Conservation (phyloP, 2,797 vertebrate species). For the Pygocentrus nattereri region DNA sequence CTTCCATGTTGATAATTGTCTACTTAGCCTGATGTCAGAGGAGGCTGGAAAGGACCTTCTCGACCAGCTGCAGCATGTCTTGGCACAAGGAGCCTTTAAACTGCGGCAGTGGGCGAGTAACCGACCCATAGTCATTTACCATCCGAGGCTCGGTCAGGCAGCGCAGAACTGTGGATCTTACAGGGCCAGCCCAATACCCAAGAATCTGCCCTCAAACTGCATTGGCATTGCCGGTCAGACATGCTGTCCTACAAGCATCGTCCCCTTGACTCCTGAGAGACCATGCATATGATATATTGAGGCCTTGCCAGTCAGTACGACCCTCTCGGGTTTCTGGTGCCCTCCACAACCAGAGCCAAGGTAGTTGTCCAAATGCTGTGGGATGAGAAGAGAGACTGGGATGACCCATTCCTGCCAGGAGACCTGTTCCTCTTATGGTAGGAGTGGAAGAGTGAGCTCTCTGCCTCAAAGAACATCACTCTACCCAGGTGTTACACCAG, state of each 20-base stretch:
- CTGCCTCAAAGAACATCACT: neutral
- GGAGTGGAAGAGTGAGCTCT: neutral
- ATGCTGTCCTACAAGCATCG: neutral
- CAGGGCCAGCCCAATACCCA: neutral
- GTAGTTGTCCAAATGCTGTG: neutral
- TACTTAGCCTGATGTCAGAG: conserved; percentile 7
- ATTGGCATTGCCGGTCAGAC: conserved; percentile 24
- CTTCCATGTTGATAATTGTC: conserved; percentile 45
- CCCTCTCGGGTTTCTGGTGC: neutral
- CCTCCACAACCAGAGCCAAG: neutral
- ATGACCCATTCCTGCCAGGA: neutral
- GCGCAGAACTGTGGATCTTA: conserved; percentile 16
- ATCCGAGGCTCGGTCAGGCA: neutral
- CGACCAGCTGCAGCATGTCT: conserved; percentile 4
- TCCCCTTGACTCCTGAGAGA: neutral
- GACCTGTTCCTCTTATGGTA: no score
- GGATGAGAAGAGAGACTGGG: neutral
- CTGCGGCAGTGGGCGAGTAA: conserved; percentile 28
- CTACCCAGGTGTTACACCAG: neutral
- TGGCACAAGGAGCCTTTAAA: conserved; percentile 9
- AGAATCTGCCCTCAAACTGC: conserved; percentile 17
- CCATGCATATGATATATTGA: neutral
- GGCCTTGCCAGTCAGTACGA: neutral
- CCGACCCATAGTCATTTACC: neutral
- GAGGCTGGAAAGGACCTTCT: no score